Evolutionary conservation across 2,797 vertebrate species (phyloP), one percentile per base, ranked within the genome.

Genomic region (Aeoliscus strigatus): DNA sequence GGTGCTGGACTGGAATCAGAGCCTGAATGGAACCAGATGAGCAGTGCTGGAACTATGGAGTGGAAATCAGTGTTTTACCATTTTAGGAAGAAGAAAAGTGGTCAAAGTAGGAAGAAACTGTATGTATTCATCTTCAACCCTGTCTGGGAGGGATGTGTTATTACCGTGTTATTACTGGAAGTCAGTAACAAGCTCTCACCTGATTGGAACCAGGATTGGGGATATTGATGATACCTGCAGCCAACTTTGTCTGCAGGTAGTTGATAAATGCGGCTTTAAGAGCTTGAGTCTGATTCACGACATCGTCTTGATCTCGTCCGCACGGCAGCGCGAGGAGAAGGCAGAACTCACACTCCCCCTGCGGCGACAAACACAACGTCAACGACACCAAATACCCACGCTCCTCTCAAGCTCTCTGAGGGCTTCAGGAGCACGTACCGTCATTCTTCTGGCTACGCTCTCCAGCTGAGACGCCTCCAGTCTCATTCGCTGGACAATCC

Each of bases 181-280:
- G 6, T 21, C 24, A 18, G 3, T 3, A 39, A 42, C 5, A 10
- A 29, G 7, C 12, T 47, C 80, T 64, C 51, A 94, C 96, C 94
- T 97, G 96, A 82, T 96, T 99, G 33, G 96, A 98, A 77, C 96
- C 96, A 1, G 96, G 96, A 71, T 97, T 98, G 60, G 96, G 94
- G 12, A 99, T 94, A 7, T 99, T 99, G 79, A 98, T 99, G 76
- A 98, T 99, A 30, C 96, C 96, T 10, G 96, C 96, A 1, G 95
- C 96, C 76, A 98, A 88, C 72, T 99, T 99, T 37, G 94, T 85
- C 86, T 97, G 94, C 82, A 99, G 83, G 77, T 99, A 99, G 54
- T 92, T 97, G 65, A 99, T 99, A 79, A 99, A 98, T 0, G 94
- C 95, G 0, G 93, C 86, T 76, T 94, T 97, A 9, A 99, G 94